phyloP scores from a whole-genome alignment of 2,888 invertebrate genomes.

The Calameuta pallipes region DNA sequence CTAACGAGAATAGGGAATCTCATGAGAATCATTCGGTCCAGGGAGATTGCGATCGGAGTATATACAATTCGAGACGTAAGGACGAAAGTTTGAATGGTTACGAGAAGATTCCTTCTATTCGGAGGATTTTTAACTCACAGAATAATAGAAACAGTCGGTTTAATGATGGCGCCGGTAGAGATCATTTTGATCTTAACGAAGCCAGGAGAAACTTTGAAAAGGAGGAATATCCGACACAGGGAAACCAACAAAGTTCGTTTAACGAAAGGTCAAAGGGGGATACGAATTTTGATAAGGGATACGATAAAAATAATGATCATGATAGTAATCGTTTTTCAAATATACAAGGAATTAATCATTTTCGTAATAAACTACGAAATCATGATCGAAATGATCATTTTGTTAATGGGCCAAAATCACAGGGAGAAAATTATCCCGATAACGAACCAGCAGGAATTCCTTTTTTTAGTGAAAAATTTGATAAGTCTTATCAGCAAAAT shows the following conservation, averaged over 20 bases:
- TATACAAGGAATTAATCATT: not conserved
- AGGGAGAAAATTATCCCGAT: not conserved
- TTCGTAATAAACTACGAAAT: not conserved
- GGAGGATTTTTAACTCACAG: not conserved
- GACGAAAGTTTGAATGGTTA: not conserved
- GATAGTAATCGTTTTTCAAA: not conserved
- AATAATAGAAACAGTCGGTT: not conserved
- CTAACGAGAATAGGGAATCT: not conserved
- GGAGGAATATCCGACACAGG: not conserved
- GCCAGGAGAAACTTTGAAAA: not conserved
- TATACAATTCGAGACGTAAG: not conserved
- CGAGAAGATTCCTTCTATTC: not conserved
- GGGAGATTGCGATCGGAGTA: not conserved
- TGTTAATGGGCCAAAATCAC: not conserved
- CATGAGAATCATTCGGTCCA: not conserved
- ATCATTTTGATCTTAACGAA: not conserved
- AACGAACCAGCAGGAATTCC: conserved; percentile 20
- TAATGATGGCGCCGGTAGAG: not conserved
- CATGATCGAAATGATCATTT: not conserved
- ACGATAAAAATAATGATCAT: not conserved
- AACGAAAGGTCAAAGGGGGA: not conserved
- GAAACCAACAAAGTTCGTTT: not conserved
- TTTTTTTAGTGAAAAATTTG: conserved; percentile 9
- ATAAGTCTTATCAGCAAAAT: not conserved
- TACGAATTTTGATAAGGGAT: not conserved